A percentile compares a stretch with the other conserved stretches of the same genome.
phyloP scores from a whole-genome alignment of 1,140 invertebrate species.

The Hestina assimilis region DNA sequence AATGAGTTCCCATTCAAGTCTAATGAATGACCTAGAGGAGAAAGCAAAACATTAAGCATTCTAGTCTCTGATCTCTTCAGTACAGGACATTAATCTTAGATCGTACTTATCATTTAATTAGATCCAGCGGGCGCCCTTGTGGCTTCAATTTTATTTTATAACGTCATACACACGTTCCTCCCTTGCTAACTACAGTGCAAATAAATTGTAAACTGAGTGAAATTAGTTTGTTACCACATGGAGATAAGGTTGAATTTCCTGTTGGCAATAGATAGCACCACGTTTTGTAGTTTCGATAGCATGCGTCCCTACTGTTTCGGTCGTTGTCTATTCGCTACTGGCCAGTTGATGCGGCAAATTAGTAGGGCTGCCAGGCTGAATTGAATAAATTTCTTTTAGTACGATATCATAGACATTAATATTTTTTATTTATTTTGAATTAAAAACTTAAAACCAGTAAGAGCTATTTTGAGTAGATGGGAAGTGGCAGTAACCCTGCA shows the following conservation, averaged over 20 bases:
- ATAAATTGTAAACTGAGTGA: constrained; percentile 30
- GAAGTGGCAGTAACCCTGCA: too few relatives aligned
- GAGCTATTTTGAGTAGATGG: too few relatives aligned
- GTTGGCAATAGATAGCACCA: constrained; percentile 22
- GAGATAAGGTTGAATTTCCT: constrained; percentile 42
- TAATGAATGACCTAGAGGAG: constrained; percentile 27
- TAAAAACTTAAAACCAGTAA: too few relatives aligned
- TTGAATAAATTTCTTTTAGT: neutral
- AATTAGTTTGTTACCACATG: constrained; percentile 18
- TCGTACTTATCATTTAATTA: constrained; percentile 77
- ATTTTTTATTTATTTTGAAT: too few relatives aligned
- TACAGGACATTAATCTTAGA: constrained; percentile 71
- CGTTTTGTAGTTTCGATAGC: constrained; percentile 40
- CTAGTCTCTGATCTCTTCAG: constrained; percentile 57
- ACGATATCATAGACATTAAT: too few relatives aligned
- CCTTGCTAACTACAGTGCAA: constrained; percentile 54
- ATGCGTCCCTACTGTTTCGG: constrained; percentile 56
- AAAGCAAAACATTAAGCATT: constrained; percentile 54
- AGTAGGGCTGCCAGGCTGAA: constrained; percentile 61
- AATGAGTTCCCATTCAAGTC: constrained; percentile 13
- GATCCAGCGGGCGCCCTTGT: constrained; percentile 70
- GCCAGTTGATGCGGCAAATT: constrained; percentile 66
- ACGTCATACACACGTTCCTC: constrained; percentile 75
- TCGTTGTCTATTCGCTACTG: constrained; percentile 61
- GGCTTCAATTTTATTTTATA: constrained; percentile 77